phyloP scores from a whole-genome alignment of 2,797 vertebrate species.

The Parauchenoglanis punctatus region DNA sequence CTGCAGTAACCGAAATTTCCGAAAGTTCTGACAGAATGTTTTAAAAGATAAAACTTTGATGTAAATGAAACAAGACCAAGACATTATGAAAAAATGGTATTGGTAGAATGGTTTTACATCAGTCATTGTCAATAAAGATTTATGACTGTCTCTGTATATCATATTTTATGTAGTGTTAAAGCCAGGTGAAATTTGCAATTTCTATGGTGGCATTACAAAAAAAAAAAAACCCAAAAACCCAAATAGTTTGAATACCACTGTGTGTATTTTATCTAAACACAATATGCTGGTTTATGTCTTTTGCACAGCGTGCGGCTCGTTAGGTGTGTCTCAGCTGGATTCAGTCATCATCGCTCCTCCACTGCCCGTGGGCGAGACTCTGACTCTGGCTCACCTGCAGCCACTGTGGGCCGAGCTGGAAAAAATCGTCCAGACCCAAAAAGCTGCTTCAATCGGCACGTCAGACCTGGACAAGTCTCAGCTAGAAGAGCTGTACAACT shows the following conservation, averaged over 20 bases:
- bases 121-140: neutral
- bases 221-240: too few species aligned
- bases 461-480: constrained; percentile 94
- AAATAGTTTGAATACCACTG: too few species aligned
- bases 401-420: constrained; percentile 93
- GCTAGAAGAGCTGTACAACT: constrained; percentile 92
- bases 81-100: neutral
- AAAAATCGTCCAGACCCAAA: constrained; percentile 84
- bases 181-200: neutral
- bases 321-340: constrained; percentile 92
- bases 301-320: constrained; percentile 81
- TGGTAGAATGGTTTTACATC: neutral
- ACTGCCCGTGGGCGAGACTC: constrained; percentile 77
- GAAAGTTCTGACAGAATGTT: neutral
- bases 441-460: constrained; percentile 91
- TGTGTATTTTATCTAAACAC: neutral
- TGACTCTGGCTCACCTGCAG: constrained; percentile 86
- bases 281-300: neutral
- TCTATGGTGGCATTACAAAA: neutral
- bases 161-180: neutral
- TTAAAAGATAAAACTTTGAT: neutral
- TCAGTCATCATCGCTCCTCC: constrained; percentile 92
- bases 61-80: neutral
- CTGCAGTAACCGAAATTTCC: neutral
- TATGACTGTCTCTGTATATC: neutral